Evolutionary conservation across 1,140 invertebrate species (phyloP), one percentile per base, ranked within the genome.

Genomic region (Drosophila littoralis): DNA sequence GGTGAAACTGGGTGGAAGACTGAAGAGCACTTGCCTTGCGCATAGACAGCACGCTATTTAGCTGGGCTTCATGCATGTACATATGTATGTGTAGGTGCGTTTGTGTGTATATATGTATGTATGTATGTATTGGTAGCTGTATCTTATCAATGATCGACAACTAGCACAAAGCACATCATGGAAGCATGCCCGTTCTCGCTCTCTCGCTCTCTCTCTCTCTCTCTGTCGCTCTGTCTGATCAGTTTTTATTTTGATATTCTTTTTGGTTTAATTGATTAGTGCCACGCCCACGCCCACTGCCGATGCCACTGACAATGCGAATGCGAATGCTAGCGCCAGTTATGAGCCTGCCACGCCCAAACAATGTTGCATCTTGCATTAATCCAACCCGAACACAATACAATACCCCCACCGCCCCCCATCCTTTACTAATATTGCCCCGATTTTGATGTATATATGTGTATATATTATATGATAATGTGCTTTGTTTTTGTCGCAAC

Each of bases 331-430:
- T 50, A 52, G 45, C 43, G 33, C 51, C 57, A 76, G 51, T 70
- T 54, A 55, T 64, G 68, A 45, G 61, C 59, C 70, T 69, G 72
- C 66, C 50, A 64, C 74, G 45, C 74, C 81, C 64, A 89, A 90
- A 65, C 84, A 88, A 78, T 88, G 84, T 82, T 88, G 84, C 76
- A 78, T 80, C 22, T 75, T 91, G 65, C 77, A 81, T 65, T 91
- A 84, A 79, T 15, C 40, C n/a, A 64, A 48, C 9, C 2, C 10
- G 40, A 51, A 64, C 22, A 10, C 48, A 50, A 71, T 22, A n/a
- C n/a, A n/a, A n/a, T 50, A 7, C 5, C 1, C 5, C 10, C 7
- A n/a, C n/a, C n/a, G n/a, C 7, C 6, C n/a, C n/a, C 22, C 22
- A 1, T 1, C 7, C 36, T 28, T 38, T 38, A 7, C 12, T 2